Base-by-base conservation (phyloP, 2,888 invertebrate species). In the Ephialtes manifestator region DNA sequence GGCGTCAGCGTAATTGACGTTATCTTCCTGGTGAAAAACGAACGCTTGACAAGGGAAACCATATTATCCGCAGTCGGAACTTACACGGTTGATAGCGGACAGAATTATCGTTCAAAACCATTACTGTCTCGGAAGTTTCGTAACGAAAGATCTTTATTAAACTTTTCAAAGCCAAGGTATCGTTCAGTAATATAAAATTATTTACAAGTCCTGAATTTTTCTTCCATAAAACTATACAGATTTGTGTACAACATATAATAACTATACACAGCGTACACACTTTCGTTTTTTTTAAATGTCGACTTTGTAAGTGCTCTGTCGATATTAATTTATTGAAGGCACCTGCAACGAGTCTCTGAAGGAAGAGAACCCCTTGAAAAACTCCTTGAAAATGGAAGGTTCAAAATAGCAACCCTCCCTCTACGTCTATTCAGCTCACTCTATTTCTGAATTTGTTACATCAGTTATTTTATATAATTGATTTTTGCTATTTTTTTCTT, bases 1-100 rank as follows among this genome's bases (percentile, higher is more conserved):
- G 39, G 71, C 84, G 15, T 79, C 81, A 8, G 87, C 60, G 24
- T 88, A 79, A 58, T 43, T 15, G 55, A 46, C 3, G n/a, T 35
- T 60, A 13, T 58, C 24, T 31, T 15, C 15, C 10, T 18, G 63
- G 39, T 35, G 35, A 63, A 31, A 31, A 35, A 63, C 8, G 35
- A 63, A n/a, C 15, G n/a, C 35, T 39, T 11, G 10, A 43, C 11
- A 2, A 65, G 20, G 65, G 18, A 39, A 39, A 39, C 39, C 39
- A 39, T 11, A 11, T 65, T 65, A 65, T 65, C 39, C 7, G 18
- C 65, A 39, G 39, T 39, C 20, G 65, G 13, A 11, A 65, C 8
- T 3, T 63, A 63, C 18, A 18, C 63, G 39, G 10, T 8, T 35
- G 8, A 39, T 39, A 7, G 13, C 1, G 7, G 31, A 63, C n/a